These are phyloP conservation scores for Ahaetulla prasina DNA, from an alignment of 2,113 vertebrate species.

Conservation along the genomic window DNA sequence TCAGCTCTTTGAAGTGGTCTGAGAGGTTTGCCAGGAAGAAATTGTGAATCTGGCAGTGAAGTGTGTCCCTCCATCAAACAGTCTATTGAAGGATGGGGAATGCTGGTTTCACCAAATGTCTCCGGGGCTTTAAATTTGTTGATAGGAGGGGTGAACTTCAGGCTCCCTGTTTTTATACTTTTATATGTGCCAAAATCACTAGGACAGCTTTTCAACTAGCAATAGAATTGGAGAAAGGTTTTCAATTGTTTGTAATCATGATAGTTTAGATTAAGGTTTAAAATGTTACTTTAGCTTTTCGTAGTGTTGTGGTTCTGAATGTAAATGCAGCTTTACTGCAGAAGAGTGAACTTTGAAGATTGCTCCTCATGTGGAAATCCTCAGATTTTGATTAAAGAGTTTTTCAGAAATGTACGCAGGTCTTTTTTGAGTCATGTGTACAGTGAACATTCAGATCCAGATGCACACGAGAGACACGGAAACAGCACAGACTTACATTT, in stretches of 20 bases:
- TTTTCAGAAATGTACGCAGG: neutral
- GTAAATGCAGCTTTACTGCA: neutral
- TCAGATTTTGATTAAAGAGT: neutral
- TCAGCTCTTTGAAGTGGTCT: neutral
- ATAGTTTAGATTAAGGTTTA: neutral
- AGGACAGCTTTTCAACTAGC: neutral
- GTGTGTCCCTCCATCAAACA: neutral
- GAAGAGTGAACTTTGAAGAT: neutral
- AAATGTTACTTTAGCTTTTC: neutral
- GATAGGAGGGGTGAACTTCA: neutral
- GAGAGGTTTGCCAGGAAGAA: neutral
- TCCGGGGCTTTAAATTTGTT: neutral
- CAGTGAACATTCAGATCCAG: neutral
- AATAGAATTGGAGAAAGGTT: neutral
- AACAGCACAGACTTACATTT: neutral
- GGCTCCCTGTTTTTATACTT: neutral
- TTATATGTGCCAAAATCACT: neutral
- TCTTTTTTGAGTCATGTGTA: neutral
- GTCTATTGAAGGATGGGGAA: neutral
- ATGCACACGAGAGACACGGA: neutral
- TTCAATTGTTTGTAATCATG: neutral
- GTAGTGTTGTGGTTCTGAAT: neutral
- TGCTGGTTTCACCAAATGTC: neutral
- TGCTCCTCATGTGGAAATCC: neutral
- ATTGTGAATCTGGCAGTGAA: neutral